Base-by-base conservation (phyloP, 1,140 invertebrate genomes). In the Saccostrea echinata region DNA sequence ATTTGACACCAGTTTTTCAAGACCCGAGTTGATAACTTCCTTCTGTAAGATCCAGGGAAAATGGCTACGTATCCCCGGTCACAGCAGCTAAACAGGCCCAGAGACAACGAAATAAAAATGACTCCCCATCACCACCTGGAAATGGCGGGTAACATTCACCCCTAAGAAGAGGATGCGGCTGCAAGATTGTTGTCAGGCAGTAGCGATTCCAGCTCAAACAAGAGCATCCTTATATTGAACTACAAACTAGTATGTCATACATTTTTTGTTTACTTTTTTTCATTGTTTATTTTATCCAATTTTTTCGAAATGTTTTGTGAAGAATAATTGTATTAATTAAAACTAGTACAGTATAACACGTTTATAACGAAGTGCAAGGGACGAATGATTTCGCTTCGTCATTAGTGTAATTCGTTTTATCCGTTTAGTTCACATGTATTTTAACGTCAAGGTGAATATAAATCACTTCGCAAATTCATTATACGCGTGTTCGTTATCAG, bases 121-220 rank as follows among this genome's bases (percentile, higher is more conserved):
- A 33, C 16, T 76, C 68, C 8, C 68, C 68, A 30, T 76, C 68
- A 30, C 68, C 68, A 16, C 68, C 68, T 9, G 68, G 68, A 76
- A 76, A 76, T 33, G 68, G 68, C 27, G 68, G 68, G 9, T 76
- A 76, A 33, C 24, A 33, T 9, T 76, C 68, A 13, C 68, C 68
- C 12, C 27, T 76, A 43, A 33, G 68, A 11, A 76, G 18, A 61
- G 55, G 18, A 61, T 61, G 55, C n/a, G 18, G 6, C 55, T 21
- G 55, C 16, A n/a, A 76, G 27, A 76, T 3, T 30, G 30, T 2
- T 76, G 27, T 76, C 68, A 11, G 11, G 27, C 16, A 76, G 33
- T 30, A 76, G 68, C 11, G 68, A 76, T 76, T 76, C 68, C 27
- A 30, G 68, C 27, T 76, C 68, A 76, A 33, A 76, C 27, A 76